A percentile compares a stretch with the other conserved stretches of the same genome.
Conservation (phyloP, 2,888 invertebrate genomes). For the Ctena decussata region DNA sequence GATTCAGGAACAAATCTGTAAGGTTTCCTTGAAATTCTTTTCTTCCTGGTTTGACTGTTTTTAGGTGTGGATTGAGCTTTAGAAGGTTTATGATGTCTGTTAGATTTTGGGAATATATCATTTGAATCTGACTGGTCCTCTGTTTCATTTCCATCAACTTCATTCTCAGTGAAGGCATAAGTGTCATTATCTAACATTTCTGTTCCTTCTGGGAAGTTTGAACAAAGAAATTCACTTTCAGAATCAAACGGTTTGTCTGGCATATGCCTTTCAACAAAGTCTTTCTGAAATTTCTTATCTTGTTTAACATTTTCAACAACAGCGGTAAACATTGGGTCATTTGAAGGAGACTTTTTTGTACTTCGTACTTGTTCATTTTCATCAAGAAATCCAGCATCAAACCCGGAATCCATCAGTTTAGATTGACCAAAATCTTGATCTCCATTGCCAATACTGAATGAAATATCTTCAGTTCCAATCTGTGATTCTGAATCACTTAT, state of each 20-base stretch:
- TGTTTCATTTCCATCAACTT: constrained; percentile 9
- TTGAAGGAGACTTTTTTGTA: not conserved
- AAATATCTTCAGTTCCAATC: constrained; percentile 34
- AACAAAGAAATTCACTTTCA: constrained; percentile 57
- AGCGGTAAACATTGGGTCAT: constrained; percentile 6
- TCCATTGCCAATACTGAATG: constrained; percentile 36
- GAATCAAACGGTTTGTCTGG: constrained; percentile 56
- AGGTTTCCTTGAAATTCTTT: not conserved
- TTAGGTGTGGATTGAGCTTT: not conserved
- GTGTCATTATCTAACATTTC: constrained; percentile 54
- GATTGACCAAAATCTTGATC: constrained; percentile 42
- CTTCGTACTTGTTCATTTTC: not conserved
- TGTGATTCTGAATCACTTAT: constrained; percentile 22
- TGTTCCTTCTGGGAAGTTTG: constrained; percentile 58
- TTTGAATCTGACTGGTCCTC: not conserved
- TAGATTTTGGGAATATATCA: not conserved
- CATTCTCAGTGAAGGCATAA: not conserved
- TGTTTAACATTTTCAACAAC: constrained; percentile 53
- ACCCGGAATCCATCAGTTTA: constrained; percentile 41
- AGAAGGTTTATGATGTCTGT: not conserved
- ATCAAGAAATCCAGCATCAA: constrained; percentile 37
- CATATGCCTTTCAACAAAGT: constrained; percentile 65
- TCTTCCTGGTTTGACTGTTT: not conserved
- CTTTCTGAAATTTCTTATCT: constrained; percentile 62
- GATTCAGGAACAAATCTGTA: constrained; percentile 39